Conservation (phyloP, 1,140 invertebrate genomes). For the Drosophila ficusphila region DNA sequence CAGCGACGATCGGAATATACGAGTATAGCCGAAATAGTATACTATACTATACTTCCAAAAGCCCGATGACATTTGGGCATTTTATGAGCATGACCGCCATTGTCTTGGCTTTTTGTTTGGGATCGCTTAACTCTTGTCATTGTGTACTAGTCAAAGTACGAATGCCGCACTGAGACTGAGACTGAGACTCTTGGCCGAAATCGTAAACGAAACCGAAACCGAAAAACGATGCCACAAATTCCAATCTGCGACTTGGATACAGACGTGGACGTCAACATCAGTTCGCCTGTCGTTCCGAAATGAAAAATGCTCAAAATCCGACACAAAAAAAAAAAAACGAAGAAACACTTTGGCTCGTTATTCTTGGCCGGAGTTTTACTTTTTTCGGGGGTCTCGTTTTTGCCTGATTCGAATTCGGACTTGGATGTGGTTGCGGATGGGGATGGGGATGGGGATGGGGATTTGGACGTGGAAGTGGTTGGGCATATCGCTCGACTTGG, state of each 20-base stretch:
- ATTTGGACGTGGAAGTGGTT: slow-evolving; percentile 34
- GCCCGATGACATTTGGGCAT: slow-evolving; percentile 65
- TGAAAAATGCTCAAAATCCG: slow-evolving; percentile 73
- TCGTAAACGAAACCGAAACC: slow-evolving; percentile 33
- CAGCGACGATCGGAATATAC: slow-evolving; percentile 11
- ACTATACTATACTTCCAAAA: background rate
- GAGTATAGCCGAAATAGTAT: background rate
- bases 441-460: slow-evolving; percentile 4
- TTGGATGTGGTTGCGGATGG: slow-evolving; percentile 10
- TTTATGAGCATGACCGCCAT: slow-evolving; percentile 65
- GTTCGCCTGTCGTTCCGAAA: slow-evolving; percentile 76
- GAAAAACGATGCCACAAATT: slow-evolving; percentile 65
- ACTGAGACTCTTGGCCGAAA: slow-evolving; percentile 28
- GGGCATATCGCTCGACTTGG: slow-evolving; percentile 66
- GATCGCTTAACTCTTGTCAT: slow-evolving; percentile 50
- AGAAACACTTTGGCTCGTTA: slow-evolving; percentile 76
- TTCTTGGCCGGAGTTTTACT: slow-evolving; percentile 50
- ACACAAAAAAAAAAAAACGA: slow-evolving; percentile 27
- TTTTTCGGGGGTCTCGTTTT: slow-evolving; percentile 47
- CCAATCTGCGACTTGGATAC: slow-evolving; percentile 50
- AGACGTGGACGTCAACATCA: slow-evolving; percentile 75
- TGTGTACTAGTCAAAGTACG: slow-evolving; percentile 57
- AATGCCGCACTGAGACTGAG: slow-evolving; percentile 41
- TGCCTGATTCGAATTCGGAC: slow-evolving; percentile 44
- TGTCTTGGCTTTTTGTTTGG: slow-evolving; percentile 36